Conservation (phyloP, 1,140 invertebrate species). For the Eubasilissa regina region DNA sequence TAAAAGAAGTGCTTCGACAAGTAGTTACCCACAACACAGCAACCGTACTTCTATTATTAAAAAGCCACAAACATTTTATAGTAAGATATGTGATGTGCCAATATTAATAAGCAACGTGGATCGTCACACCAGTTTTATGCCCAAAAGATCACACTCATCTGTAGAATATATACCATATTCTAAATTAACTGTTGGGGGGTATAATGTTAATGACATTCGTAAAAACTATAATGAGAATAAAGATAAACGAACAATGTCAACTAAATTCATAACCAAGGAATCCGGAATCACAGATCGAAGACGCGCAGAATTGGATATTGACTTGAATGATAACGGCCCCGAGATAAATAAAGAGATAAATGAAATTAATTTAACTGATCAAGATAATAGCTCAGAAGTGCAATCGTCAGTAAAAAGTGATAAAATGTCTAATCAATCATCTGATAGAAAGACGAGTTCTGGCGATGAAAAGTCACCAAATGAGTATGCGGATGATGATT, state of each 20-base stretch:
- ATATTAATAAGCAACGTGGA: constrained; percentile 12
- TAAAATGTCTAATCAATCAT: constrained; percentile 38
- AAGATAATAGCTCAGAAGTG: neutral
- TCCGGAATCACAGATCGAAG: neutral
- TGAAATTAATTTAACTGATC: neutral
- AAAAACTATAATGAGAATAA: constrained; percentile 59
- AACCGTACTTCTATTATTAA: neutral
- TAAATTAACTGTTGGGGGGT: constrained; percentile 69
- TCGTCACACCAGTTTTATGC: neutral
- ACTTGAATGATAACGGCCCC: constrained; percentile 22
- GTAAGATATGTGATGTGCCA: constrained; percentile 30
- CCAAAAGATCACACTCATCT: constrained; percentile 1
- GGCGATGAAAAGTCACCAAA: constrained; percentile 58
- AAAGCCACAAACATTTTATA: constrained; percentile 12
- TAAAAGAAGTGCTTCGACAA: constrained; percentile 15
- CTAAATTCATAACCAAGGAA: constrained; percentile 62
- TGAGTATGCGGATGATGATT: constrained; percentile 67
- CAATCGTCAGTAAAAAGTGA: neutral
- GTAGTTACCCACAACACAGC: constrained; percentile 11
- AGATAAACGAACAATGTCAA: constrained; percentile 64
- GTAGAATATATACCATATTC: constrained; percentile 68
- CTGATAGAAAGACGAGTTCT: constrained; percentile 52
- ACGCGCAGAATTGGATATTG: neutral
- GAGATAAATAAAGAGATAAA: neutral
- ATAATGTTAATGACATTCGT: constrained; percentile 66